Percentiles rank a stretch among this genome's conserved stretches.
Evolutionary conservation across 2,113 vertebrate species (phyloP).

Genomic region (Halcyon senegalensis): DNA sequence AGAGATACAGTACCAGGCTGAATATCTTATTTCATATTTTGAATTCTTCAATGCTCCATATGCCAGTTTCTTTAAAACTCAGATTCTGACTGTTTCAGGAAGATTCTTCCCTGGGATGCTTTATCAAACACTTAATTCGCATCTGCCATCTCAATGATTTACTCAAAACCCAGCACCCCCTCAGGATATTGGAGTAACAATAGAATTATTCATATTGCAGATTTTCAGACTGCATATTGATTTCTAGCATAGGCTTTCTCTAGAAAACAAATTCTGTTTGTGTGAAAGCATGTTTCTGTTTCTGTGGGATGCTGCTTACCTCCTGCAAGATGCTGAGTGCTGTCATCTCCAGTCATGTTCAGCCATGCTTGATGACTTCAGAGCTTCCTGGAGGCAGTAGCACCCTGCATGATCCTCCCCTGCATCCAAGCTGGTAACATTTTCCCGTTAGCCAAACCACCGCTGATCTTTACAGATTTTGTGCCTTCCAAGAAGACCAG

Average conservation of each 20-base stretch:
- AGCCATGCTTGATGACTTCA: background rate
- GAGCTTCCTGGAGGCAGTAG: background rate
- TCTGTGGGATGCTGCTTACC: background rate
- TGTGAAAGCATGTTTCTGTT: background rate
- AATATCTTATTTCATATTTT: background rate
- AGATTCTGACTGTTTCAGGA: background rate
- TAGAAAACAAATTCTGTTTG: background rate
- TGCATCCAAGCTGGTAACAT: background rate
- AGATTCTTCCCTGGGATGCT: background rate
- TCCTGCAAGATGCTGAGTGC: background rate
- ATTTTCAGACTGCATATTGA: background rate
- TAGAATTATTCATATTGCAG: background rate
- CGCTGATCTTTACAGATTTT: background rate
- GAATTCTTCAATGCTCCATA: background rate
- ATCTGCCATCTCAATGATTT: background rate
- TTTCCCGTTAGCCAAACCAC: background rate
- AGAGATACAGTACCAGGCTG: background rate
- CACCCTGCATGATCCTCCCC: fast-evolving
- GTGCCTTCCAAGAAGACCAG: background rate
- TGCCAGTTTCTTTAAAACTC: constrained; percentile 38
- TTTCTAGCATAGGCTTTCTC: background rate
- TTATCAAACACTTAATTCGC: background rate
- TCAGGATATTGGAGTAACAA: background rate
- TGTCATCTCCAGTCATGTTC: background rate
- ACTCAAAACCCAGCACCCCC: background rate